A percentile compares a stretch with the other conserved stretches of the same genome.
These are phyloP conservation scores for Meleagris gallopavo DNA, from an alignment of 2,113 vertebrate species.

Conservation along the genomic window DNA sequence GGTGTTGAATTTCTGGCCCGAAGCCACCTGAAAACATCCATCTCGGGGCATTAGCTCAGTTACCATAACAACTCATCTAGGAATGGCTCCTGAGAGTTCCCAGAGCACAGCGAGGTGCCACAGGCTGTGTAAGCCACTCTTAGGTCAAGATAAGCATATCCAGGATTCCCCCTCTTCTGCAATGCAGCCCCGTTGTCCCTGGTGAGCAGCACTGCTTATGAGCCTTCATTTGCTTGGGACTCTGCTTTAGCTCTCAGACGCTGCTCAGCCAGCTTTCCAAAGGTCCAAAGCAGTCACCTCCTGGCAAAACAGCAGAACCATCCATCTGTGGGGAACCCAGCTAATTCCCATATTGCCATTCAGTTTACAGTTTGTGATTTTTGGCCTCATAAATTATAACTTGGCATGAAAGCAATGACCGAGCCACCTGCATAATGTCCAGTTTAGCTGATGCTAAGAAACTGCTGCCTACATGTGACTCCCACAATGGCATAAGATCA, in stretches of 20 bases:
- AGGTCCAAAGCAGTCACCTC: neutral
- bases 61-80: conserved; percentile 65
- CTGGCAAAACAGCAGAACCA: neutral
- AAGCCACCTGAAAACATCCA: conserved; percentile 54
- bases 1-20: conserved; percentile 65
- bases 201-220: neutral
- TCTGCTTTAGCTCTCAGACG: neutral
- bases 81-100: neutral
- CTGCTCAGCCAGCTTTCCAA: neutral
- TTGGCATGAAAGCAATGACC: neutral
- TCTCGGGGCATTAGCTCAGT: conserved; percentile 58
- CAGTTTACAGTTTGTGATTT: neutral
- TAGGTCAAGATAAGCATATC: neutral
- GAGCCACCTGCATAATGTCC: neutral
- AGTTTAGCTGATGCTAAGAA: neutral
- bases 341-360: neutral
- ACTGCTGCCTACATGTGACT: neutral
- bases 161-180: neutral
- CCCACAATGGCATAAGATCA: fast-evolving
- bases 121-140: neutral
- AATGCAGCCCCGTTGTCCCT: neutral
- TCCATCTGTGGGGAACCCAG: neutral
- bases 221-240: neutral
- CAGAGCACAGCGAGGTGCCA: conserved; percentile 8
- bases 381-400: neutral